These are phyloP conservation scores for Lysandra bellargus DNA, from an alignment of 2,888 invertebrate species.

Conservation along the genomic window DNA sequence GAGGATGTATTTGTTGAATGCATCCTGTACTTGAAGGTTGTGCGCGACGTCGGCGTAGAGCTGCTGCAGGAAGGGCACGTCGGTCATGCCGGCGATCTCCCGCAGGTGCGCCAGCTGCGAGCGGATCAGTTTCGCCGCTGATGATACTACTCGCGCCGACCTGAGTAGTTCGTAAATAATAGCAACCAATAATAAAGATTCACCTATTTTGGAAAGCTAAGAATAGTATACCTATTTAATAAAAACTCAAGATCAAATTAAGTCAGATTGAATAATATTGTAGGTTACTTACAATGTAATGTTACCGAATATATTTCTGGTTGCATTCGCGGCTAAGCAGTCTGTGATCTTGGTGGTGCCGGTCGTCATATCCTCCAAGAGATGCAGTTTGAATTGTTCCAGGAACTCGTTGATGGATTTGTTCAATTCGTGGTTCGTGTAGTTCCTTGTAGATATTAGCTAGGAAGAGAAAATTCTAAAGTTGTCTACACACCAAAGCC, in stretches of 20 bases:
- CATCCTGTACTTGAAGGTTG: constrained; percentile 51
- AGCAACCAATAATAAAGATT: neutral
- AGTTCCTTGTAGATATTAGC: constrained; percentile 72
- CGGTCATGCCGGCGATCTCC: constrained; percentile 58
- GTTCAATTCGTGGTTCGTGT: constrained; percentile 72
- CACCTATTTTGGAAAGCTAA: neutral
- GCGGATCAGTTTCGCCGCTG: constrained; percentile 54
- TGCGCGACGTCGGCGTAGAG: constrained; percentile 54
- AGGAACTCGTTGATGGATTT: constrained; percentile 68
- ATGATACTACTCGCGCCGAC: constrained; percentile 55
- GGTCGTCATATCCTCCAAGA: constrained; percentile 59
- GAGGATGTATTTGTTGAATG: constrained; percentile 50
- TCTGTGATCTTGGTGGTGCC: constrained; percentile 54
- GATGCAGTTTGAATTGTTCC: constrained; percentile 59
- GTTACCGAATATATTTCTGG: constrained; percentile 59
- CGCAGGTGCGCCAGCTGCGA: constrained; percentile 63
- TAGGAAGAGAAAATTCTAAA: constrained; percentile 41
- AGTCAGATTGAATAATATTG: neutral
- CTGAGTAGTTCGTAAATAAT: constrained; percentile 46
- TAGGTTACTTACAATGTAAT: constrained; percentile 62
- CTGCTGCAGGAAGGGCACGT: constrained; percentile 53
- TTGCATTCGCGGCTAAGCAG: constrained; percentile 59
- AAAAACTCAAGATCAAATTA: no score
- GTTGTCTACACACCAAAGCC: no score
- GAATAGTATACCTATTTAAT: neutral